Evolutionary conservation across 2,113 vertebrate species (phyloP).

Genomic region (Megaptera novaeangliae): DNA sequence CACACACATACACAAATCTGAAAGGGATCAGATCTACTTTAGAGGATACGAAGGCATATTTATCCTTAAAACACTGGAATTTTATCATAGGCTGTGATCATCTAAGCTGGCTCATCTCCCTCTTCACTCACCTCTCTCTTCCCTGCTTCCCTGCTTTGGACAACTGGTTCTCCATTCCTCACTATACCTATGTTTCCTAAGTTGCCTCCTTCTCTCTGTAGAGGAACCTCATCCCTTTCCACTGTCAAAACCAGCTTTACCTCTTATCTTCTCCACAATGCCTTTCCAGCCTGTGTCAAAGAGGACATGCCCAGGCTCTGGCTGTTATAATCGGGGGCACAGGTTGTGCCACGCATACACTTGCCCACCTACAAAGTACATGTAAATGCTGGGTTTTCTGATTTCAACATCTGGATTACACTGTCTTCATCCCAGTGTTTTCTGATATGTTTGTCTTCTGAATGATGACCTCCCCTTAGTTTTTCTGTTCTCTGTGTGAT

Average conservation of each 20-base stretch:
- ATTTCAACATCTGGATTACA: not conserved
- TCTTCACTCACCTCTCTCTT: not conserved
- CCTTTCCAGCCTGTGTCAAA: not conserved
- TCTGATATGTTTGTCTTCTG: not conserved
- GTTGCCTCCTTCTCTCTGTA: not conserved
- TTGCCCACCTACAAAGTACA: not conserved
- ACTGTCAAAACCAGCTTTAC: not conserved
- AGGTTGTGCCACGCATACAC: fast-evolving
- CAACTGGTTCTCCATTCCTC: not conserved
- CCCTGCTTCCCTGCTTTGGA: not conserved
- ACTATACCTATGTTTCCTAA: not conserved
- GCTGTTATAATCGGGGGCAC: not conserved
- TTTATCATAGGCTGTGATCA: not conserved
- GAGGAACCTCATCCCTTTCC: not conserved
- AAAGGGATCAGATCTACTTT: not conserved
- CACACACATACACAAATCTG: not conserved
- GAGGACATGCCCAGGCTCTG: not conserved
- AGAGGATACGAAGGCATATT: not conserved
- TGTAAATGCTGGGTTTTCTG: not conserved
- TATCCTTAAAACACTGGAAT: not conserved
- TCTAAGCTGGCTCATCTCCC: not conserved
- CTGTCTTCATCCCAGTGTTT: not conserved
- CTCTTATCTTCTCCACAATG: not conserved
- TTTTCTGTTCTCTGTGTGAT: not conserved
- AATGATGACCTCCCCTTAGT: not conserved